These are phyloP conservation scores for Paramormyrops hopkinsi DNA, from an alignment of 2,797 vertebrate genomes.

Conservation along the genomic window DNA sequence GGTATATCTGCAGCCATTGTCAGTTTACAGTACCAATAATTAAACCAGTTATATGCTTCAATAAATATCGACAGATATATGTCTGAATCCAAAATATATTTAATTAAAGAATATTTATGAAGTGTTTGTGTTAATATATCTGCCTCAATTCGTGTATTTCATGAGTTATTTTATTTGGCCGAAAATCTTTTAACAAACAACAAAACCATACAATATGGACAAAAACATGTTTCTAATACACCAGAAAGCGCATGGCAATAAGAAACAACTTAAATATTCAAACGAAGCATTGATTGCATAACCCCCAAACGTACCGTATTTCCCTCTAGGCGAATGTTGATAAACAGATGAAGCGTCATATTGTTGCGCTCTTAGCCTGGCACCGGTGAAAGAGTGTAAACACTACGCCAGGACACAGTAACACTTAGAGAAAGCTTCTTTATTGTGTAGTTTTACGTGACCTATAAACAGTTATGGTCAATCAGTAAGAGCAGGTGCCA, in stretches of 20 bases:
- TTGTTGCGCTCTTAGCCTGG: background rate
- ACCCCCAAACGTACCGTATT: background rate
- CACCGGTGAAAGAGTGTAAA: background rate
- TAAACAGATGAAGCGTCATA: background rate
- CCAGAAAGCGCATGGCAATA: background rate
- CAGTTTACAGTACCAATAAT: background rate
- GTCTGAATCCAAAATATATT: background rate
- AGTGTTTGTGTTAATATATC: background rate
- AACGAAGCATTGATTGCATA: background rate
- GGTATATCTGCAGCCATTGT: background rate
- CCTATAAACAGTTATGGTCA: background rate
- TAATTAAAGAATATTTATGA: background rate
- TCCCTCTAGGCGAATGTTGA: background rate
- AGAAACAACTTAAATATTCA: background rate
- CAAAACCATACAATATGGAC: background rate
- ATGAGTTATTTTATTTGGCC: background rate
- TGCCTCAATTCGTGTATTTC: background rate
- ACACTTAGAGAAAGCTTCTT: background rate
- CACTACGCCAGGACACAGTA: background rate
- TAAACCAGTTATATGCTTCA: background rate
- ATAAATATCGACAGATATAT: background rate
- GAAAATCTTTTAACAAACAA: background rate
- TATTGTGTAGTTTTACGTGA: constrained; percentile 4
- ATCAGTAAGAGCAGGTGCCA: background rate
- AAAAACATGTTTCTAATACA: background rate